These are phyloP conservation scores for Chaetorhynchus papuensis DNA, from an alignment of 2,113 vertebrate genomes.

Conservation along the genomic window DNA sequence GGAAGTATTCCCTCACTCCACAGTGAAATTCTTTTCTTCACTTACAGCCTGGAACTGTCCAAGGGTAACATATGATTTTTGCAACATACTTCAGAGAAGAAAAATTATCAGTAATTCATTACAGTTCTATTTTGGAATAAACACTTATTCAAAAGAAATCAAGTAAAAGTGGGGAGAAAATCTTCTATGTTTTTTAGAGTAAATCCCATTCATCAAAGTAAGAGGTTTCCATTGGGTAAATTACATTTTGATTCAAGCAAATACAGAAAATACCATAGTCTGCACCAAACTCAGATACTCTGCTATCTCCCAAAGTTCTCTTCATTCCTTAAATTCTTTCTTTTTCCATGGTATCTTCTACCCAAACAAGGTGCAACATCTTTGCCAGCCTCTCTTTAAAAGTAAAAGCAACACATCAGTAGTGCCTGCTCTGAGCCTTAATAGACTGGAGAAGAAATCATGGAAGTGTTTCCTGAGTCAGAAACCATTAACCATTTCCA, in stretches of 20 bases:
- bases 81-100: not conserved
- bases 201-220: not conserved
- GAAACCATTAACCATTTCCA: not conserved
- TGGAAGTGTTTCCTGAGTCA: not conserved
- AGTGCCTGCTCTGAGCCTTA: not conserved
- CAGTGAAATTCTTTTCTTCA: not conserved
- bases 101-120: not conserved
- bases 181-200: not conserved
- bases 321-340: conserved; percentile 28
- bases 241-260: not conserved
- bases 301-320: not conserved
- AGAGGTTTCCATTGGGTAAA: not conserved
- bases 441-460: not conserved
- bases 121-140: not conserved
- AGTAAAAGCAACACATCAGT: not conserved
- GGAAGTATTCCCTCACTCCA: not conserved
- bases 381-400: not conserved
- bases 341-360: not conserved
- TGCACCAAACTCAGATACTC: not conserved
- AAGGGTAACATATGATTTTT: not conserved
- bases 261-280: not conserved
- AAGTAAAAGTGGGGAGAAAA: not conserved
- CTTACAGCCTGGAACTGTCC: not conserved
- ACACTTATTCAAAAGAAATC: not conserved
- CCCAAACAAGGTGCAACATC: not conserved